Percentiles rank a stretch among this genome's conserved stretches.
Conservation (phyloP, 2,797 vertebrate species). For the Manis pentadactyla region DNA sequence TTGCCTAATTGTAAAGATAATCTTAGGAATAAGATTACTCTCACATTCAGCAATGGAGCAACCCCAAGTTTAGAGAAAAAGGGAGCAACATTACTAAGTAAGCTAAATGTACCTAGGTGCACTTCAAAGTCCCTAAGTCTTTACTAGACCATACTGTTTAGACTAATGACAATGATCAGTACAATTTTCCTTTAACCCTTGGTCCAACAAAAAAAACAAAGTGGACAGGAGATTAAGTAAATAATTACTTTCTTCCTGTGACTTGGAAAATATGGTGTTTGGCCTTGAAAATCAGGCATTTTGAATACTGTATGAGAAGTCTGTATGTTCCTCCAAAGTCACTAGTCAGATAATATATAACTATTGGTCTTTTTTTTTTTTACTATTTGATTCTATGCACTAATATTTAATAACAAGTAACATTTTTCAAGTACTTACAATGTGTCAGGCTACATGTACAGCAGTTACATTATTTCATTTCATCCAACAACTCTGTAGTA, state of each 20-base stretch:
- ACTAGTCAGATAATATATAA: background rate
- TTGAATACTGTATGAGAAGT: background rate
- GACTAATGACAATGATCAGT: background rate
- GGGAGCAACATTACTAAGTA: no score
- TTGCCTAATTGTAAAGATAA: background rate
- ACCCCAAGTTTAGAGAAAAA: background rate
- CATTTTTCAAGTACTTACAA: background rate
- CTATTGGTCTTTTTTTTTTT: background rate
- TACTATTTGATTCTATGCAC: background rate
- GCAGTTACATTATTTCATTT: conserved; percentile 14
- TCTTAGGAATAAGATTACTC: background rate
- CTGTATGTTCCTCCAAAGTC: background rate
- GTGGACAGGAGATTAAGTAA: conserved; percentile 1
- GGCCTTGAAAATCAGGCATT: background rate
- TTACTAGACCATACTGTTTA: background rate
- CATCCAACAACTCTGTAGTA: background rate
- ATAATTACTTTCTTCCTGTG: conserved; percentile 62
- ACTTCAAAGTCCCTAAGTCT: background rate
- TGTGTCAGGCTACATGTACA: background rate
- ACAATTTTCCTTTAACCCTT: conserved; percentile 52
- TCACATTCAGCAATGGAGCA: background rate
- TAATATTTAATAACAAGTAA: background rate
- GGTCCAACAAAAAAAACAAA: background rate
- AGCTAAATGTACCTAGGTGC: no score
- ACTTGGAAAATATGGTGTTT: background rate